Base-by-base conservation (phyloP, 1,140 invertebrate genomes). In the fruit fly (Drosophila melanogaster) region DNA sequence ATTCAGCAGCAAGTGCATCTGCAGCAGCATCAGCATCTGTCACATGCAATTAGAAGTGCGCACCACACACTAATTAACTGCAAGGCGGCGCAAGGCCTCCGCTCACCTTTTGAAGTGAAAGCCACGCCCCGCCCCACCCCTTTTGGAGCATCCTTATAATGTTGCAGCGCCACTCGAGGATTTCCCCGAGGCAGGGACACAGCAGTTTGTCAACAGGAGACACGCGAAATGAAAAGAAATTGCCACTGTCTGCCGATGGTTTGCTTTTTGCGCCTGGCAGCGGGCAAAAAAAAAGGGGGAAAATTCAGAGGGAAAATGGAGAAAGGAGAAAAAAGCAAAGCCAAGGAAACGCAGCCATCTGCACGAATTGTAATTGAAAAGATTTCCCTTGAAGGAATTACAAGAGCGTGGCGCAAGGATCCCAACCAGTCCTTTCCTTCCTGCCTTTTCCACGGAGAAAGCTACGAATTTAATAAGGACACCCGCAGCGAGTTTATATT, bases 321-420 rank as follows among this genome's bases (percentile, higher is more conserved):
- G 12, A 30, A 11, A 38, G 37, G 37, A 38, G 14, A 14, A 60
- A 66, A 73, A 70, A 43, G 49, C 38, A 53, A 33, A 33, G 58
- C 77, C 47, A 64, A 79, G 84, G 79, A 87, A 87, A 84, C 72
- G 84, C 84, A 89, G 79, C 84, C 83, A 87, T 87, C 84, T 87
- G 84, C 84, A 87, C 80, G 85, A 87, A 87, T 87, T 84, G 84
- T 89, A 87, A 87, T 87, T 87, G 84, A 87, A 87, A 87, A 87
- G 84, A 87, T 87, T 87, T 87, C 84, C 81, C 84, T 89, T 89
- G 79, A 80, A 84, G 84, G 77, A 87, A 87, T 87, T 83, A 83
- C 83, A 81, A 54, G 81, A 71, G 67, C 76, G 77, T 67, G 64
- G 56, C 58, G 56, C 58, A 40, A 57, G 56, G 74, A 61, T 53